Evolutionary conservation across 2,797 vertebrate genomes (phyloP).

Genomic region (Ctenopoma multispine): DNA sequence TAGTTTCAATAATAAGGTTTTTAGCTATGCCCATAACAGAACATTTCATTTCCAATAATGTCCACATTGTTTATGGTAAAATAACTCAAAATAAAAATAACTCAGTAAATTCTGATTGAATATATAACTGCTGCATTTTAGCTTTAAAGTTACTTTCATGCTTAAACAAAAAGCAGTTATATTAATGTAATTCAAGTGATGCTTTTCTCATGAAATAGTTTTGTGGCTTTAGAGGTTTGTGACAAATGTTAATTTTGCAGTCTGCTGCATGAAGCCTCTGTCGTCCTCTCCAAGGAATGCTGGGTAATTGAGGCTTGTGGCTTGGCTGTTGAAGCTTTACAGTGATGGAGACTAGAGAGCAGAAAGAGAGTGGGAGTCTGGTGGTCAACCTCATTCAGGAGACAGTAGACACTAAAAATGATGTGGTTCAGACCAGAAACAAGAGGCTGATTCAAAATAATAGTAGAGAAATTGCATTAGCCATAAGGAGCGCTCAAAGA

Average conservation of each 20-base stretch:
- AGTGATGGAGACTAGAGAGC: conserved; percentile 35
- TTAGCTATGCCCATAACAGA: too few relatives aligned
- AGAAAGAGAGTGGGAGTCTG: conserved; percentile 34
- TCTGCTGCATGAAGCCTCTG: conserved; percentile 57
- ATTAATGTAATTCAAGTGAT: neutral
- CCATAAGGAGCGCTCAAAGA: conserved; percentile 53
- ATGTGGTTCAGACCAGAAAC: conserved; percentile 67
- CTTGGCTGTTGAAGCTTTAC: conserved; percentile 48
- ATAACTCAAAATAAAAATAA: neutral
- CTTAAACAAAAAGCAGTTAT: conserved; percentile 1
- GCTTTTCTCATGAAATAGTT: conserved; percentile 47
- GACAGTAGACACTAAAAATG: conserved; percentile 61
- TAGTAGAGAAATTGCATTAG: conserved; percentile 46
- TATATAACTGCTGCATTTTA: neutral
- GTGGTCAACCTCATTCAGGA: conserved; percentile 60
- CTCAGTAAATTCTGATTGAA: neutral
- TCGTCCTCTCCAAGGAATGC: conserved; percentile 63
- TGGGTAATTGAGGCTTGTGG: conserved; percentile 71
- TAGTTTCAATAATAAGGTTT: too few relatives aligned
- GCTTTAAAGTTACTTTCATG: neutral
- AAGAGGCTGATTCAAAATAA: conserved; percentile 65
- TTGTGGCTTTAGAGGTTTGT: conserved; percentile 58
- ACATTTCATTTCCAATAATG: neutral
- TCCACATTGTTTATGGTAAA: neutral
- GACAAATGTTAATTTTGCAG: conserved; percentile 64